Conservation (phyloP, 2,113 vertebrate species). For the Lynx canadensis region DNA sequence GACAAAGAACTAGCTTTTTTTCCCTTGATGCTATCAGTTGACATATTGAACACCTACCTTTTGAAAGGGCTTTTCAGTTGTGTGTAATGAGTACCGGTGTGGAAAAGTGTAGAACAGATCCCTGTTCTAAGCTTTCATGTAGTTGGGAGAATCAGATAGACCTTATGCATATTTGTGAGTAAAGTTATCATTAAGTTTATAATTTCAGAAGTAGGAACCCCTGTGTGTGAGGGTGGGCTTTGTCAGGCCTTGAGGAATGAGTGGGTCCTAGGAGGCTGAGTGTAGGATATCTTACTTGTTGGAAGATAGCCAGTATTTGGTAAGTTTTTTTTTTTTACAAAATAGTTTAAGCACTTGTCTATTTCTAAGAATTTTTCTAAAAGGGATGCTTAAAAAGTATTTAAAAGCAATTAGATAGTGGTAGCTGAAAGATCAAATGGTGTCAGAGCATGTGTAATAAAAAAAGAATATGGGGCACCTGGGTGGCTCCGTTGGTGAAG, state of each 20-base stretch:
- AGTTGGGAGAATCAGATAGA: neutral
- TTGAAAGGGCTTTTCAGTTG: slow-evolving; percentile 8
- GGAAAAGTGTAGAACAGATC: neutral
- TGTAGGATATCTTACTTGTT: neutral
- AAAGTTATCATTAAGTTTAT: slow-evolving; percentile 27
- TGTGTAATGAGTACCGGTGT: neutral
- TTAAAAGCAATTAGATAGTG: slow-evolving; percentile 31
- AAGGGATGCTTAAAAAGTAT: slow-evolving; percentile 39
- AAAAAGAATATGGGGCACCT: neutral
- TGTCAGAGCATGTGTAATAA: slow-evolving; percentile 27
- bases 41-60: neutral
- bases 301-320: neutral
- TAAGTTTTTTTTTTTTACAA: slow-evolving; percentile 38
- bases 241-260: slow-evolving; percentile 14
- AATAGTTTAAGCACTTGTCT: slow-evolving; percentile 11
- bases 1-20: neutral
- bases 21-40: neutral
- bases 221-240: neutral
- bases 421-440: slow-evolving; percentile 11
- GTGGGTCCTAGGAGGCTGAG: neutral
- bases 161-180: neutral
- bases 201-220: slow-evolving; percentile 46
- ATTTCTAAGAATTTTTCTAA: slow-evolving; percentile 61
- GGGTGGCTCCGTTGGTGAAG: no score
- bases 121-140: neutral